Evolutionary conservation across 1,140 invertebrate genomes (phyloP), one percentile per base, ranked within the genome.

Genomic region (Theocolax elegans): DNA sequence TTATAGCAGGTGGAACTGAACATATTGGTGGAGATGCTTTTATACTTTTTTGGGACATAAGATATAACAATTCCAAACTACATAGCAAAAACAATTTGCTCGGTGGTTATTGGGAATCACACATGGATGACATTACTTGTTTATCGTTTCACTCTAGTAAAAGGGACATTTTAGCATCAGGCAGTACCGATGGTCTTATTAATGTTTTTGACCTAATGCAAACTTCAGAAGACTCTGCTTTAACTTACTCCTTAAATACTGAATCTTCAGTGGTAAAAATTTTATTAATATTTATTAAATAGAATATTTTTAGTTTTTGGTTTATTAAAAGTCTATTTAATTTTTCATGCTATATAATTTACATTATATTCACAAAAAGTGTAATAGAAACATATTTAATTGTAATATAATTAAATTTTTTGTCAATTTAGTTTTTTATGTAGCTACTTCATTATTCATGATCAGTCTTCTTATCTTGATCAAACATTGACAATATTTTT

Each of bases 41-140:
- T 80, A 87, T 95, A 31, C 80, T 96, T 40, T 96, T 96, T 85
- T 96, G 93, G 92, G 95, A 96, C 83, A 81, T 91, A 21, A 87
- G 94, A 71, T 72, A 78, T 63, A 78, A 67, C 51, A 82, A 79
- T 71, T 78, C 78, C 4, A 81, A 80, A 74, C 73, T 77, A 15
- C 75, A 79, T 17, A 60, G 71, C 25, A 88, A 87, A 59, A 81
- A 87, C 1, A 88, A 89, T 74, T 82, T 93, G 13, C 81, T 96
- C 4, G 95, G 95, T 3, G 93, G 91, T 10, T 97, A 96, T 81
- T 93, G 91, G 90, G 92, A 96, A 76, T 92, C 91, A 27, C 94
- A 96, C 77, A 90, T 90, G 71, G 93, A 95, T 84, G 94, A 96
- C 81, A 89, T 97, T 12, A 94, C 93, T 0, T 82, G 89, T 87